Evolutionary conservation across 2,888 invertebrate genomes (phyloP).

Genomic region (Anodontia alba): DNA sequence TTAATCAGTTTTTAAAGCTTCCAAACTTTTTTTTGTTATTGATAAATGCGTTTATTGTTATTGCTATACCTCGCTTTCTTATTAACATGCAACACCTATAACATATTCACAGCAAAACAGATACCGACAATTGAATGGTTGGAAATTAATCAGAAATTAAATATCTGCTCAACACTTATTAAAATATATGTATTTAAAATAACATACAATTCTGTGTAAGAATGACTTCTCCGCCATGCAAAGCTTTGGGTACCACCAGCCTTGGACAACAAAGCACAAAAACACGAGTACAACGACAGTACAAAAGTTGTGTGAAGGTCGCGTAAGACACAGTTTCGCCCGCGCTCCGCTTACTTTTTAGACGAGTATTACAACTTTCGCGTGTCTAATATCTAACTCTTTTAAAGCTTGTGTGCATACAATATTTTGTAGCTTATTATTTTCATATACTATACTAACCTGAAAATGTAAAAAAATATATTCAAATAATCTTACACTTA

Average conservation of each 20-base stretch:
- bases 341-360: slow-evolving; percentile 2
- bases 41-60: too few relatives aligned
- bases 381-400: neutral
- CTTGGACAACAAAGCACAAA: slow-evolving; percentile 28
- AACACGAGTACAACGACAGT: slow-evolving; percentile 17
- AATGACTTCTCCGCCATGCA: slow-evolving; percentile 6
- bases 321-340: slow-evolving; percentile 17
- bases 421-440: neutral
- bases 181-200: too few relatives aligned
- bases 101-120: too few relatives aligned
- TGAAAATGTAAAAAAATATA: neutral
- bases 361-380: neutral
- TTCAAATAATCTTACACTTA: too few relatives aligned
- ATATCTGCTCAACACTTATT: too few relatives aligned
- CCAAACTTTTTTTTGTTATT: too few relatives aligned
- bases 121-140: too few relatives aligned
- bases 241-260: slow-evolving; percentile 50
- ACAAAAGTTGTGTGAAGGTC: slow-evolving; percentile 47
- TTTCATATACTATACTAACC: neutral
- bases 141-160: too few relatives aligned
- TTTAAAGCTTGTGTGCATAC: slow-evolving; percentile 16
- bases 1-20: too few relatives aligned
- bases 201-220: neutral
- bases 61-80: too few relatives aligned
- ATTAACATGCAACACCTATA: too few relatives aligned